Percentiles rank a stretch among this genome's conserved stretches.
These are phyloP conservation scores for Epirrhoe alternata DNA, from an alignment of 2,888 invertebrate species.

Conservation along the genomic window DNA sequence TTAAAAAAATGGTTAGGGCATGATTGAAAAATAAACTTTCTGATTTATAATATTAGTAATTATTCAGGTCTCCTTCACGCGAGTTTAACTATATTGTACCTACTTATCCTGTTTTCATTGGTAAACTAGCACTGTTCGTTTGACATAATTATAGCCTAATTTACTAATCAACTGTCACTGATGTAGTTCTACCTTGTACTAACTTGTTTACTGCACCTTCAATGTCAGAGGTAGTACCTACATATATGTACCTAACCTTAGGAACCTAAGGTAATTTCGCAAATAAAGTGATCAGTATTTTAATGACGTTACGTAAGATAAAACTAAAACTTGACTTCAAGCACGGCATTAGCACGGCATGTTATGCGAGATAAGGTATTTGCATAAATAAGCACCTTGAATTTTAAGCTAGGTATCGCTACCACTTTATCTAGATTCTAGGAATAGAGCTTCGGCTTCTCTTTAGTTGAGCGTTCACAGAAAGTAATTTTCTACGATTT, in stretches of 20 bases:
- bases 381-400: neutral
- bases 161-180: no score
- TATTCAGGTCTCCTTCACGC: no score
- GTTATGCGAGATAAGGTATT: conserved; percentile 7
- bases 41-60: no score
- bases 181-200: neutral
- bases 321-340: neutral
- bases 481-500: neutral
- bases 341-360: neutral
- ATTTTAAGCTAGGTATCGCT: neutral
- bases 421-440: neutral
- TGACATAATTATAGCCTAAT: no score
- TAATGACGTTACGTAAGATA: conserved; percentile 21
- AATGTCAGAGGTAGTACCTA: conserved; percentile 4
- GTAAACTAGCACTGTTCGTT: no score
- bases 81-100: no score
- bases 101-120: no score
- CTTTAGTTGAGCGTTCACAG: neutral
- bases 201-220: neutral
- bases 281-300: conserved; percentile 25
- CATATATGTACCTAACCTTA: no score
- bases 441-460: neutral
- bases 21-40: no score
- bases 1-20: no score
- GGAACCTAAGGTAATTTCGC: neutral